Base-by-base conservation (phyloP, 37 sponge, comb jelly and placozoan genomes). In the Crambe crambe region DNA sequence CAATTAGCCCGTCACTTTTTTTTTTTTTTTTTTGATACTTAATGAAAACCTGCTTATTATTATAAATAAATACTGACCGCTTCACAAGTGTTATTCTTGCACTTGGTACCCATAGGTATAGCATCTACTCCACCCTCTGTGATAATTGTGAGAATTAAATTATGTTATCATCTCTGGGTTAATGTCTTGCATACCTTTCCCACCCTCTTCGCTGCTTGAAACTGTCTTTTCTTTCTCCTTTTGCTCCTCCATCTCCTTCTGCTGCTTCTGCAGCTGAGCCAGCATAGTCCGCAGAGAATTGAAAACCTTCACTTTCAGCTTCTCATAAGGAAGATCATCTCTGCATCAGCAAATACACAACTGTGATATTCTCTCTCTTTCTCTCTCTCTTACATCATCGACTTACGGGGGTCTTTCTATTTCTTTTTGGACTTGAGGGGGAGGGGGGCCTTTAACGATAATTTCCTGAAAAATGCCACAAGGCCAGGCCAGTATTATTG, bases 341-440 rank as follows among this genome's bases (percentile, higher is more conserved):
- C 87, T 90, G 71, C 0, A 74, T 22, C 15, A 26, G 34, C 41
- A 51, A 26, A 4, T 36, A 2, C 3, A 26, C 8, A 18, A 47
- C 1, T 27, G 20, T 3, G 64, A 62, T 60, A 76, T 2, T 34
- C 35, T 23, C n/a, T 9, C 61, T 9, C 66, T 34, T 5, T 23
- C 17, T 10, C 29, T 42, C 26, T 41, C 38, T n/a, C 40, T 40
- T 6, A 8, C 1, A 31, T 2, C 12, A 2, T 27, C 21, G 42
- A 73, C 91, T 91, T 26, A 91, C 91, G 75, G 38, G 20, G 91
- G 91, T 82, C 91, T 85, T 42, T 82, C 80, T 18, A 42, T 42
- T 15, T 37, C 35, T 27, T 43, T 81, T 40, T 12, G 51, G 6
- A 56, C 61, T 25, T 2, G 26, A 15, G 60, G 81, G 75, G 86